Evolutionary conservation across 2,113 vertebrate genomes (phyloP), one percentile per base, ranked within the genome.

Genomic region (Megaptera novaeangliae): DNA sequence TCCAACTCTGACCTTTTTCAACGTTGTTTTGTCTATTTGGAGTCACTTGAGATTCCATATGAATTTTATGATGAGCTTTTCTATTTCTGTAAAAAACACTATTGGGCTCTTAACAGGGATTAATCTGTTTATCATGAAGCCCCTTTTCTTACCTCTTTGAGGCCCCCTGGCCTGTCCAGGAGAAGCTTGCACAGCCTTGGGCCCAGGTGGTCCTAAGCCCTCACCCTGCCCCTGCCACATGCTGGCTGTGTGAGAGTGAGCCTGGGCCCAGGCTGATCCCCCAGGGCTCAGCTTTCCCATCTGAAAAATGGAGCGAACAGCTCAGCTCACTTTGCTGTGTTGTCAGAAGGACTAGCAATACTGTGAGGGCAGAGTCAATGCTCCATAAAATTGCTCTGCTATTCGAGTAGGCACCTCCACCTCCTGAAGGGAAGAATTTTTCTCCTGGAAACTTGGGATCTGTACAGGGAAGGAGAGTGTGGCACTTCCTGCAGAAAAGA

Each of bases 1-100:
- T 82, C 57, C 77, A 82, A 23, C 77, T 83, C 49, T 31, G n/a
- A 66, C 64, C 14, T 66, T 93, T 77, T 68, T 77, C 46, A 77
- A 84, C 18, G 75, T 68, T 77, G 61, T 64, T 95, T 83, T 23
- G 8, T 75, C 75, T 71, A 25, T 81, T 71, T 39, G 39, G n/a
- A 18, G 66, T 81, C 64, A 71, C n/a, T 63, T 63, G 49, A 80
- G 63, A 78, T 80, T 69, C 15, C 68, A 55, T 20, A 41, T 52
- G 36, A 75, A 75, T 90, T 82, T 81, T 52, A 55, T 91, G 31
- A 68, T 77, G 78, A 59, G 36, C 36, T 95, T 88, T 91, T 68
- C 78, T 49, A 55, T 95, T 95, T 91, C 46, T 91, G 46, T 84
- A 34, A 75, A 95, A 94, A 61, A 59, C 12, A 3, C 36, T 39